These are phyloP conservation scores for Hetaerina americana DNA, from an alignment of 1,140 invertebrate species.

Conservation along the genomic window DNA sequence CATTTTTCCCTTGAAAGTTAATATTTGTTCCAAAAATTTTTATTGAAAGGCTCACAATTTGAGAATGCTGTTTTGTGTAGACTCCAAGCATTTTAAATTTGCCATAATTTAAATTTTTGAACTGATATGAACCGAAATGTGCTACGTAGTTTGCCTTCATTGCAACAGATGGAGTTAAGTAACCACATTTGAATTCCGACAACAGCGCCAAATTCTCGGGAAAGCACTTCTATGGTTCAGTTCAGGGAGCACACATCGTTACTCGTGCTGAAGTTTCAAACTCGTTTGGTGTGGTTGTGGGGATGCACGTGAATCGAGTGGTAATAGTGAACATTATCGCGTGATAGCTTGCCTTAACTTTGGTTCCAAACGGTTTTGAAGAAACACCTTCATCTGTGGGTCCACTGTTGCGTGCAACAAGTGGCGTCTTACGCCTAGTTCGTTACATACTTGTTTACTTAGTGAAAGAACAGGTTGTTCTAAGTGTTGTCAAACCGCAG, in stretches of 20 bases:
- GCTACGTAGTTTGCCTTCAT: too few species aligned
- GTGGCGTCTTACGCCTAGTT: background rate
- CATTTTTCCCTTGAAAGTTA: too few species aligned
- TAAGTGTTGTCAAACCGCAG: background rate
- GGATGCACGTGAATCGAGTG: background rate
- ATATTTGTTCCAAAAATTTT: too few species aligned
- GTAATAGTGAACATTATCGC: background rate
- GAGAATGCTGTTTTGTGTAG: too few species aligned
- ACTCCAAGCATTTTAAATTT: too few species aligned
- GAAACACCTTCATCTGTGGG: background rate
- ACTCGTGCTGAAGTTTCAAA: background rate
- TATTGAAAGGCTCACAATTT: too few species aligned
- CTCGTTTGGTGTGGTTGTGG: background rate
- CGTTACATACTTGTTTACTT: background rate
- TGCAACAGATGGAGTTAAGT: too few species aligned
- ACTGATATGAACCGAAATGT: too few species aligned
- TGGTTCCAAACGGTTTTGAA: background rate
- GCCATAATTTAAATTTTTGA: too few species aligned
- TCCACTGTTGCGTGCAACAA: background rate
- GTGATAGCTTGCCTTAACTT: background rate
- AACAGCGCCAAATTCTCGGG: background rate
- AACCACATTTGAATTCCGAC: too few species aligned
- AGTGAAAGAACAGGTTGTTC: background rate
- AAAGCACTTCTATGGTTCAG: background rate
- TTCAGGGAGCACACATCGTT: background rate